Percentiles rank a stretch among this genome's conserved stretches.
These are phyloP conservation scores for Telmatherina bonti DNA, from an alignment of 2,797 vertebrate genomes.

Conservation along the genomic window DNA sequence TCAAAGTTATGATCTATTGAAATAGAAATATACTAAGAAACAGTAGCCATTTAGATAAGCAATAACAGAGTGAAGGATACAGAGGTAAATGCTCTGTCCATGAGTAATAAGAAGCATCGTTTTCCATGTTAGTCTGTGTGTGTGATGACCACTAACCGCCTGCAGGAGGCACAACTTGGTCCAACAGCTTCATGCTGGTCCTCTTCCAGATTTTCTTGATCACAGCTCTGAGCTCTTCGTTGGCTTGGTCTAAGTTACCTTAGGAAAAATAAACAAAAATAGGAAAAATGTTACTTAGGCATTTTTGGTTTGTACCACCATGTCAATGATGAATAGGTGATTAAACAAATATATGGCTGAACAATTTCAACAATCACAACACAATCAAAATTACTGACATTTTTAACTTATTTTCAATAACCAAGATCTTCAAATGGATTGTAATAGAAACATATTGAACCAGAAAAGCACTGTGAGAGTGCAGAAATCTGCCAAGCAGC, in stretches of 20 bases:
- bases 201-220: constrained; percentile 99
- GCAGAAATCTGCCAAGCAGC: no score
- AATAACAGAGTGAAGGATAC: background rate
- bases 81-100: background rate
- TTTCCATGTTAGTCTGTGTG: background rate
- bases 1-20: background rate
- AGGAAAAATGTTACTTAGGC: no score
- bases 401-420: background rate
- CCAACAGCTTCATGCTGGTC: constrained; percentile 97
- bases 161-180: constrained; percentile 97
- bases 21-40: background rate
- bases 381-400: background rate
- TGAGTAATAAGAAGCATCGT: accelerated
- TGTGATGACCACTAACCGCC: constrained; percentile 89
- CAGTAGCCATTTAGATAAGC: background rate
- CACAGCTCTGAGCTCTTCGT: constrained; percentile 95
- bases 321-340: background rate
- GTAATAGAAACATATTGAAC: background rate
- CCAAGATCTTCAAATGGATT: background rate
- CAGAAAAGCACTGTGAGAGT: no score
- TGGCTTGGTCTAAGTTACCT: constrained; percentile 98
- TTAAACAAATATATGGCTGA: background rate
- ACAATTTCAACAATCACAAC: background rate
- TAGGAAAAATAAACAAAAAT: constrained; percentile 14
- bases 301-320: background rate